Evolutionary conservation across 2,797 vertebrate species (phyloP).

Genomic region (Tragopan temminckii): DNA sequence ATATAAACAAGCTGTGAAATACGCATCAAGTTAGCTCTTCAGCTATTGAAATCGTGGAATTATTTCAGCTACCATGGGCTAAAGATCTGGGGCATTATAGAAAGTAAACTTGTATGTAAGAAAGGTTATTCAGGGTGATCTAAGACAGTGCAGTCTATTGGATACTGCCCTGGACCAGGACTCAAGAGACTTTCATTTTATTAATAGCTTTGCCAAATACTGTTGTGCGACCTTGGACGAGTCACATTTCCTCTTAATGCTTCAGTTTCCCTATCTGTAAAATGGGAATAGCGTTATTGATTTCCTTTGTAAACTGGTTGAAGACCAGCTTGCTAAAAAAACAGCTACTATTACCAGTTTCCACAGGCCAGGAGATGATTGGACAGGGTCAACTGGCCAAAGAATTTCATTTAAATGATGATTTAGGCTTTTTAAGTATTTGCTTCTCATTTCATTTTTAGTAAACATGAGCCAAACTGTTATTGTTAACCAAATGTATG

Average conservation of each 20-base stretch:
- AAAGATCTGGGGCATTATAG: conserved; percentile 57
- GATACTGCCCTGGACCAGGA: conserved; percentile 38
- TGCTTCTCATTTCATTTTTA: conserved; percentile 15
- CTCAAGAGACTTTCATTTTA: conserved; percentile 56
- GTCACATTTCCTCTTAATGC: conserved; percentile 37
- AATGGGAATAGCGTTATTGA: conserved; percentile 32
- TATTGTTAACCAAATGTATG: not conserved
- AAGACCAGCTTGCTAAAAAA: conserved; percentile 12
- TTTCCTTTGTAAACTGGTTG: conserved; percentile 42
- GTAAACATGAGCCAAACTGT: not conserved
- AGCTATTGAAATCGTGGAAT: conserved; percentile 29
- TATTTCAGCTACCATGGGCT: conserved; percentile 13
- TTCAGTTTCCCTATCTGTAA: conserved; percentile 33
- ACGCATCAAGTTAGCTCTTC: not conserved
- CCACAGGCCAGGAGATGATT: not conserved
- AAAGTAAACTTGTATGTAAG: conserved; percentile 43
- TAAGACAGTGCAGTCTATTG: conserved; percentile 55
- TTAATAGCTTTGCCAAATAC: conserved; percentile 64
- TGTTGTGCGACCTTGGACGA: conserved; percentile 59
- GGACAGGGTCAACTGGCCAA: not conserved
- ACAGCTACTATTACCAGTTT: not conserved
- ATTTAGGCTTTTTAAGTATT: conserved; percentile 2
- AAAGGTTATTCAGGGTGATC: conserved; percentile 65
- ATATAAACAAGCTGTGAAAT: conserved; percentile 9
- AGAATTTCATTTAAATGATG: not conserved